Conservation (phyloP, 2,797 vertebrate genomes). For the Bothrops alternatus region DNA sequence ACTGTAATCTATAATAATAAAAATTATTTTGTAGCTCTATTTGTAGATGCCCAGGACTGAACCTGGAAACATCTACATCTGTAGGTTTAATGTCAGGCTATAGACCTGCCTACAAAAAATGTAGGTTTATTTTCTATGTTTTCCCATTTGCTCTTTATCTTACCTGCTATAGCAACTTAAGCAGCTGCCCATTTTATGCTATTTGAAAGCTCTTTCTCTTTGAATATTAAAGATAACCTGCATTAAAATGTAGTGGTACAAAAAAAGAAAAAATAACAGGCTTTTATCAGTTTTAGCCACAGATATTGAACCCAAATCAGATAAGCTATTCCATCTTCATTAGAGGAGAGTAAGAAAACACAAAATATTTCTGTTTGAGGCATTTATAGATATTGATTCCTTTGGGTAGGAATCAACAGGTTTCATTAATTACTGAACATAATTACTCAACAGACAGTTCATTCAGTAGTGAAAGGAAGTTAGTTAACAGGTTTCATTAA, state of each 20-base stretch:
- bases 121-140: neutral
- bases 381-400: neutral
- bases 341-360: neutral
- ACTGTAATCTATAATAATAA: neutral
- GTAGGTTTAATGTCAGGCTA: neutral
- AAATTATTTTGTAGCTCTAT: neutral
- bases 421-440: neutral
- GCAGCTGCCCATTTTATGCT: neutral
- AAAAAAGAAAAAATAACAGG: neutral
- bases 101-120: neutral
- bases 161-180: neutral
- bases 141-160: neutral
- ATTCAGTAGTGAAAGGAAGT: neutral
- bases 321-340: neutral
- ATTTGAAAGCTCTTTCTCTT: neutral
- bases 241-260: neutral
- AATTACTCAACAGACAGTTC: neutral
- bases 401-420: neutral
- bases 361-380: neutral
- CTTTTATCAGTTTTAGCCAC: neutral
- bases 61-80: neutral
- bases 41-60: neutral
- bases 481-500: neutral
- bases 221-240: neutral
- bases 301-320: neutral